phyloP scores from a whole-genome alignment of 2,888 invertebrate genomes.

The Harmothoe impar region DNA sequence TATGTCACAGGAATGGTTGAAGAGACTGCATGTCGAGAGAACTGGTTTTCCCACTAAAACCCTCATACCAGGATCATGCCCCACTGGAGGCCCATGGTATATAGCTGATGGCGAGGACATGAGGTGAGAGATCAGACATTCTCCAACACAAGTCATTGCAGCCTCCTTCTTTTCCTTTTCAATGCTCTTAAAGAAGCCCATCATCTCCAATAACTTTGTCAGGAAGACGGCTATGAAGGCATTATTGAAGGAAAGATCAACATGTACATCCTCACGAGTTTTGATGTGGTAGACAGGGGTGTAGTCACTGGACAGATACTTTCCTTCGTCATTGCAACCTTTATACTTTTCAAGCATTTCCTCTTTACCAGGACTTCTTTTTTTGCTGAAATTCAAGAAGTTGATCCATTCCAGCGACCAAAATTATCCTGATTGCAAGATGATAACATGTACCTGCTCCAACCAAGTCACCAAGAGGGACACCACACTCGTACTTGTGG shows the following conservation, averaged over 20 bases:
- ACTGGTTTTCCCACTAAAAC: slow-evolving; percentile 75
- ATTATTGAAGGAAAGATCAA: slow-evolving; percentile 87
- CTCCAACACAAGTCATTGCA: no score
- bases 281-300: slow-evolving; percentile 88
- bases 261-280: slow-evolving; percentile 89
- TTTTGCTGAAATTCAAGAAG: background rate
- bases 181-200: slow-evolving; percentile 71
- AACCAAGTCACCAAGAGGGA: slow-evolving; percentile 62
- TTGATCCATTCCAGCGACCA: slow-evolving; percentile 1
- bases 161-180: background rate
- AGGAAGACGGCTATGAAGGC: slow-evolving; percentile 84
- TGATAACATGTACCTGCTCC: slow-evolving; percentile 70
- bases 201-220: no score
- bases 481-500: no score
- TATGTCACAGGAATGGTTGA: no score
- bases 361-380: background rate
- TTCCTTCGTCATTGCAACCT: slow-evolving; percentile 72
- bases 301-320: slow-evolving; percentile 83
- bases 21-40: slow-evolving; percentile 90
- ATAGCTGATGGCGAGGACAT: no score
- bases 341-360: background rate
- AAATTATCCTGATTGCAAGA: slow-evolving; percentile 68
- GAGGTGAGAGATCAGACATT: slow-evolving; percentile 89
- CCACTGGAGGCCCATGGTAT: slow-evolving; percentile 93
- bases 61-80: slow-evolving; percentile 85